These are phyloP conservation scores for Morone chrysops DNA, from an alignment of 2,113 vertebrate genomes.

Conservation along the genomic window DNA sequence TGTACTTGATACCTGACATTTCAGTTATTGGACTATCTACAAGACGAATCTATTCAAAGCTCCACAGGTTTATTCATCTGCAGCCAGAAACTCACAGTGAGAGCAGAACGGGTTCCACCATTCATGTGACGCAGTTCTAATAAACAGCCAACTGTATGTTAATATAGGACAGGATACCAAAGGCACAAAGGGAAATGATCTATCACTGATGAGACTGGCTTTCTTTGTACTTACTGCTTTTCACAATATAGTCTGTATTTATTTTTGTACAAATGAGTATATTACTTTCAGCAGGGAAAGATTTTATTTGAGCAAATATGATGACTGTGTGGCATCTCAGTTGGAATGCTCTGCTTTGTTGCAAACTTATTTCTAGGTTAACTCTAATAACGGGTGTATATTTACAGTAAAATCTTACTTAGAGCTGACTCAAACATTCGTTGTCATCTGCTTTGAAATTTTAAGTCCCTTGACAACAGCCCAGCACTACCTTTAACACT, in stretches of 20 bases:
- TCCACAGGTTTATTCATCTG: conserved; percentile 25
- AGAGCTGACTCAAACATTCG: background rate
- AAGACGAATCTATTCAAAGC: conserved; percentile 46
- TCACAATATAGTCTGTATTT: background rate
- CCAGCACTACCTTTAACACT: background rate
- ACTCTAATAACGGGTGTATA: background rate
- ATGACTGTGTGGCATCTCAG: background rate
- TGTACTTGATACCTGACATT: conserved; percentile 44
- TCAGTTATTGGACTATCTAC: conserved; percentile 42
- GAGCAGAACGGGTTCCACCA: background rate
- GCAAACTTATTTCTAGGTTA: background rate
- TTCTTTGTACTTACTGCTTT: background rate
- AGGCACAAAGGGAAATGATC: background rate
- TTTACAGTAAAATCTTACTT: background rate
- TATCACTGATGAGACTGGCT: background rate
- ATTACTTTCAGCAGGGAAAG: background rate
- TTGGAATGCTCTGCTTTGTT: background rate
- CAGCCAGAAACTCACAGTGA: background rate
- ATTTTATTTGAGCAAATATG: background rate
- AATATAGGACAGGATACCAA: background rate
- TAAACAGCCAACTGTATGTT: conserved; percentile 1
- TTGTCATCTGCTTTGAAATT: background rate
- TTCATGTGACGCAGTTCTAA: background rate
- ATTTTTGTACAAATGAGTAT: background rate
- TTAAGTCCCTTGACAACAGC: background rate